Percentiles rank a stretch among this genome's conserved stretches.
These are phyloP conservation scores for Cerceris ruficornis DNA, from an alignment of 2,888 invertebrate species.

Conservation along the genomic window DNA sequence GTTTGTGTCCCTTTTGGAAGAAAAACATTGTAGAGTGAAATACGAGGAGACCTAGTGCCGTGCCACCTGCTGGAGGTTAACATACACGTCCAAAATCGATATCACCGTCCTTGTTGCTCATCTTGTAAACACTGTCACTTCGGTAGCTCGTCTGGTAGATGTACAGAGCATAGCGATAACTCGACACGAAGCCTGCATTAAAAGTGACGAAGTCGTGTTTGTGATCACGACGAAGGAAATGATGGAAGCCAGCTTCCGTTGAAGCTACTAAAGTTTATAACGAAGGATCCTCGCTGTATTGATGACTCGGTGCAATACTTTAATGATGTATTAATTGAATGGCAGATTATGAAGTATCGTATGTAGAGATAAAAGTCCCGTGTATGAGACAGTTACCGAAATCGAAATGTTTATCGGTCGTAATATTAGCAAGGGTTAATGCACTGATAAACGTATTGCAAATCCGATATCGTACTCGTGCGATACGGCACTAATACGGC, in stretches of 20 bases:
- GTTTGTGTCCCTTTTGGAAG: slow-evolving; percentile 12
- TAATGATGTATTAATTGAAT: slow-evolving; percentile 5
- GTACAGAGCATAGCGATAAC: neutral
- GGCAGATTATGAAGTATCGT: slow-evolving; percentile 10
- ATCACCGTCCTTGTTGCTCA: slow-evolving; percentile 53
- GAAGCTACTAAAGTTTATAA: neutral
- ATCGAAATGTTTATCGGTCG: slow-evolving; percentile 17
- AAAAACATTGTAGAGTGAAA: slow-evolving; percentile 38
- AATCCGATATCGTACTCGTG: slow-evolving; percentile 8
- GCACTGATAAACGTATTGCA: slow-evolving; percentile 23
- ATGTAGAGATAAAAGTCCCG: slow-evolving; percentile 11
- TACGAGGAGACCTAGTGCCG: slow-evolving; percentile 42
- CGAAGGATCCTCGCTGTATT: neutral
- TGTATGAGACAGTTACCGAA: neutral
- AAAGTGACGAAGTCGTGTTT: neutral
- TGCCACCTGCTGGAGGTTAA: slow-evolving; percentile 58
- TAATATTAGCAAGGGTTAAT: slow-evolving; percentile 41
- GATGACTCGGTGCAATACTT: neutral
- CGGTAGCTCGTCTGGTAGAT: slow-evolving; percentile 34
- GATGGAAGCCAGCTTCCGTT: neutral
- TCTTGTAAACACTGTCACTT: slow-evolving; percentile 21
- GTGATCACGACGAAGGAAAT: neutral
- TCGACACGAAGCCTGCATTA: neutral
- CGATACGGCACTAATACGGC: slow-evolving; percentile 31
- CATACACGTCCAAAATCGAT: slow-evolving; percentile 54